Evolutionary conservation across 2,113 vertebrate genomes (phyloP).

Genomic region (Felis catus): F.catus_Fca126_mat1.0 CM031412.1:41607501-41608000

Average conservation of each 20-base stretch:
- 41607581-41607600: not conserved
- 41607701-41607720: too few species aligned
- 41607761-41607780: too few species aligned
- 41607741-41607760: too few species aligned
- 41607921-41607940: not conserved
- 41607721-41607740: too few species aligned
- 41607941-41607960: not conserved
- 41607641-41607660: not conserved
- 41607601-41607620: not conserved
- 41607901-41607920: not conserved
- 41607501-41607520: not conserved
- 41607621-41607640: not conserved
- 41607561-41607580: not conserved
- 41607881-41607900: not conserved
- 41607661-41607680: too few species aligned
- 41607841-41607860: not conserved
- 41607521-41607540: not conserved
- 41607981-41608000: not conserved
- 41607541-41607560: not conserved
- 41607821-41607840: too few species aligned
- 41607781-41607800: too few species aligned
- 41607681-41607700: too few species aligned
- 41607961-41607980: not conserved
- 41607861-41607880: not conserved
- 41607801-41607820: too few species aligned